Evolutionary conservation across 1,140 invertebrate genomes (phyloP), one percentile per base, ranked within the genome.

Genomic region (Drosophila micromelanica): DNA sequence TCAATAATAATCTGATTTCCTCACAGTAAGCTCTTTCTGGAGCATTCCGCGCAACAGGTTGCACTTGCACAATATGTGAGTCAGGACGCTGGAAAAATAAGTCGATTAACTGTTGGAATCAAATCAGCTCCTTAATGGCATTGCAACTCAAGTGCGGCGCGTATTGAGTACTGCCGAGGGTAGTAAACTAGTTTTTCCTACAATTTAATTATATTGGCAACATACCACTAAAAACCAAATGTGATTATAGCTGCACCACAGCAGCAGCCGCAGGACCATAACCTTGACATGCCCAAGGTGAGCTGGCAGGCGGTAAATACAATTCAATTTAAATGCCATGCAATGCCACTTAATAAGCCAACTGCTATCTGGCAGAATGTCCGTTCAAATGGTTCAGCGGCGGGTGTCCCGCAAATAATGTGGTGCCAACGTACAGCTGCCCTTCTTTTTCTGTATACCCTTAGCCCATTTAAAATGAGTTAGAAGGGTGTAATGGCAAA

Each of bases 1-100:
- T 74, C 72, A 64, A 74, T 74, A 74, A 74, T 71, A 70, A 74
- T 59, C 59, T 46, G 51, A 59, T 56, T 63, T 70, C 40, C 63
- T 57, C 43, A 55, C 15, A 45, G 40, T 30, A 49, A 55, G 56
- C 32, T 37, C 49, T 35, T 35, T 35, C 30, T 45, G 15, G 7
- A 13, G 0, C 38, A 5, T 13, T 30, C 32, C 11, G 32, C 13
- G 46, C 43, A 51, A 63, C 55, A 51, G 56, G 68, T 64, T 51
- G 60, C 38, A 43, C 40, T 30, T 49, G 27, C 48, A 49, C 48
- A 49, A 15, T 32, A 7, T 13, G 23, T 32, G 27, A 49, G n/a
- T 49, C 35, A 42, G 37, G 20, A 27, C 37, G 23, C 40, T 11
- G 12, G 27, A 52, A 56, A 45, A 42, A 54, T 48, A 48, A 61